Base-by-base conservation (phyloP, 2,888 invertebrate genomes). In the Amiota minor region DNA sequence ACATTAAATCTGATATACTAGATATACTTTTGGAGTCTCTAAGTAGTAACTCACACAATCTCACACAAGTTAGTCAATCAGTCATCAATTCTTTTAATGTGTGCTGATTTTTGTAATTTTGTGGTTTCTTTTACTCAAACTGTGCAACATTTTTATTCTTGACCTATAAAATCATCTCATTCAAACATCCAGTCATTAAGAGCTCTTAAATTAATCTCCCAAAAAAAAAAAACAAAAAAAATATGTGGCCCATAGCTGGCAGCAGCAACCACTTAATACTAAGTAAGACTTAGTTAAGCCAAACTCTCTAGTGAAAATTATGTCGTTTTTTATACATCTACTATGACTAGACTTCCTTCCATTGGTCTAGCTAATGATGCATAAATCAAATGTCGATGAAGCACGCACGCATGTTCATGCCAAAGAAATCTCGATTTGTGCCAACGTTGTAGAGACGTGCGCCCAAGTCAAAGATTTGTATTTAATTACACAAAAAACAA, bases 201-300 rank as follows among this genome's bases (percentile, higher is more conserved):
- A 16, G 20, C 59, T 9, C 59, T 59, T 59, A 20, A 59, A 59
- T 20, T 4, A 18, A 59, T 9, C 18, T 9, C 59, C 59, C 11
- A 20, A 59, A 59, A 59, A 59, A 50, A 16, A 76, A 59, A 50
- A 16, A 76, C 11, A 20, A 59, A 59, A 59, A 59, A 50, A 16
- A 76, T 79, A 80, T 79, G 81, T 86, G 84, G 79, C 83, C 84
- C 78, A 86, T 75, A 83, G 81, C 87, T 79, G 74, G 73, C 74
- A 83, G 82, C 83, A n/a, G 74, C 35, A 35, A 35, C 35, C 35
- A 35, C 35, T 35, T 35, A 35, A 35, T 3, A 23, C 3, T 35
- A 35, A 35, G 35, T 35, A 4, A 35, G 35, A 35, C 35, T 35
- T 35, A 50, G 46, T 35, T 62, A n/a, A 72, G 64, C 67, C 64